Base-by-base conservation (phyloP, 2,797 vertebrate genomes). In the Platyrinchus mystaceus region DNA sequence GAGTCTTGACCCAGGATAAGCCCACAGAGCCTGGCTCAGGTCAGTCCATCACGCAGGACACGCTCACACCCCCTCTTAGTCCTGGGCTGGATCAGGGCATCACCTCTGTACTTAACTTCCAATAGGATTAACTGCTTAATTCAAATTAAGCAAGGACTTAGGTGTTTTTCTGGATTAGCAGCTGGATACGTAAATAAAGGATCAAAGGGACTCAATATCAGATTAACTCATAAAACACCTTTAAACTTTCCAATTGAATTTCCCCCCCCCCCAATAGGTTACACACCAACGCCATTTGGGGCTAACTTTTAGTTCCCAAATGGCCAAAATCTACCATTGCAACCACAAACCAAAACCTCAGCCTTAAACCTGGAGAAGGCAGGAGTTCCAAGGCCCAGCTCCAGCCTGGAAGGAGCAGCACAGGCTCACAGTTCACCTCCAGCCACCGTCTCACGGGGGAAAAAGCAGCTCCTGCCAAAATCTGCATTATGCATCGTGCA, bases 161-260 rank as follows among this genome's bases (percentile, higher is more conserved):
- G 76, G 91, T 90, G 90, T 79, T 92, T 92, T 90, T 90, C 84
- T 83, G 66, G 92, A 93, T 93, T 93, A 93, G 74, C 75, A 92
- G 69, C 46, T 91, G 84, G 89, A 87, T 87, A 79, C 67, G 70
- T 76, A 95, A 95, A 91, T 93, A 95, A 88, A 87, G 43, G 50
- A 91, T 95, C 84, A 91, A 80, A 94, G 62, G 37, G 23, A 64
- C 49, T 87, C 36, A 15, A 37, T 90, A 92, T 75, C 92, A 92
- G 87, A 96, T 93, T 89, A 92, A 91, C 12, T 75, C 50, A 74
- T 52, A 78, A 96, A 95, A 75, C 30, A 78, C 44, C 77, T 46
- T 43, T 6, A 58, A 94, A 86, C 46, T 74, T 68, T 62, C 64
- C n/a, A 75, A 68, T 5, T 0, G 39, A 67, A 64, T 59, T 7